phyloP scores from a whole-genome alignment of 2,113 vertebrate species.

The Emydocephalus ijimae region DNA sequence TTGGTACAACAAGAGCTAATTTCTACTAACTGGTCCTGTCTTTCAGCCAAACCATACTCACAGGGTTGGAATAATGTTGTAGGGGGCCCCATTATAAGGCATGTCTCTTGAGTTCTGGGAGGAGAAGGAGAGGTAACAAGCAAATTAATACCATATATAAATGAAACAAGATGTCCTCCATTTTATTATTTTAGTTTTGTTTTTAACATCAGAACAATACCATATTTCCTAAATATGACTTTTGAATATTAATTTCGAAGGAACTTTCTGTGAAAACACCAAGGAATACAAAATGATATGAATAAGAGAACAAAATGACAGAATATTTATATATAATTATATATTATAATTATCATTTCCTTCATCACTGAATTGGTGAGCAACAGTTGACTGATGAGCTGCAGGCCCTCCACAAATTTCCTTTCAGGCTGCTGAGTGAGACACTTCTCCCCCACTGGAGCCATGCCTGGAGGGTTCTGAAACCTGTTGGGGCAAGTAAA shows the following conservation, averaged over 20 bases:
- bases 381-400: no score
- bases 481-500: no score
- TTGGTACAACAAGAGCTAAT: not conserved
- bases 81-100: not conserved
- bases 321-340: no score
- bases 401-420: no score
- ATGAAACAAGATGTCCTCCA: not conserved
- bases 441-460: no score
- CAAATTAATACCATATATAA: not conserved
- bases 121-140: not conserved
- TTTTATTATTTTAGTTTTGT: not conserved
- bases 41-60: not conserved
- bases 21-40: not conserved
- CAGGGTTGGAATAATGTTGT: not conserved
- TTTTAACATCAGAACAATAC: not conserved
- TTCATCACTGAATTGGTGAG: no score
- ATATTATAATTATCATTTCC: no score
- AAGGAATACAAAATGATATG: constrained; percentile 16
- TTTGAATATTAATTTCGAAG: not conserved
- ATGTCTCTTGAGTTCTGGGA: not conserved
- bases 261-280: not conserved
- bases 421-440: no score
- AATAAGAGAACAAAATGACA: constrained; percentile 15
- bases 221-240: not conserved
- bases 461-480: no score